Evolutionary conservation across 1,140 invertebrate genomes (phyloP).

Genomic region (Musca vetustissima): DNA sequence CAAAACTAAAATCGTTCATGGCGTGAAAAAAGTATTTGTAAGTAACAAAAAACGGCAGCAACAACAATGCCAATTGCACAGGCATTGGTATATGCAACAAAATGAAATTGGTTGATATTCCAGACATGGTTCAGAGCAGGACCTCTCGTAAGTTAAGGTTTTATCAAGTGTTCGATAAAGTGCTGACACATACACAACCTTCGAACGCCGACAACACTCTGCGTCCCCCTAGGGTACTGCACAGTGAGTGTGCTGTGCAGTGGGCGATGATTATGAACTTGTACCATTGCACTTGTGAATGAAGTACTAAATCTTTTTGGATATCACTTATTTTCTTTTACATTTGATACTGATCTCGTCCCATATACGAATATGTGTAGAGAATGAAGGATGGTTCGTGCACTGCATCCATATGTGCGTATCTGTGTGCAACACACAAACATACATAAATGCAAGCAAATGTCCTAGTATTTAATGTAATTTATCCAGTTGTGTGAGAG

Average conservation of each 20-base stretch:
- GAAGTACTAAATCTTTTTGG: conserved; percentile 16
- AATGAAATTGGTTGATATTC: neutral
- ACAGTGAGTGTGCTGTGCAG: neutral
- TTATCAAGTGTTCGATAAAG: conserved; percentile 13
- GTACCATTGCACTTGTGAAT: conserved; percentile 12
- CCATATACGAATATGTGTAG: too few species aligned
- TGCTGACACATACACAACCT: conserved; percentile 16
- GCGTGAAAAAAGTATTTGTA: neutral
- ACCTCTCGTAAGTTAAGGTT: conserved; percentile 8
- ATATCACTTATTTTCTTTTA: conserved; percentile 9
- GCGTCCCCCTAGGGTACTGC: too few species aligned
- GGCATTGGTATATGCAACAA: neutral
- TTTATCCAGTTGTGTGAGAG: neutral
- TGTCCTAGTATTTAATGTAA: neutral
- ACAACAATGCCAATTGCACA: neutral
- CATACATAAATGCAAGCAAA: neutral
- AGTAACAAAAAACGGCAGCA: too few species aligned
- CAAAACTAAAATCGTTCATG: conserved; percentile 14
- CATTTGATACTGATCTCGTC: neutral
- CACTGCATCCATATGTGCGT: neutral
- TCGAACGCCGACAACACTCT: too few species aligned
- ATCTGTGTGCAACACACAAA: neutral
- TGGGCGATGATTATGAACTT: conserved; percentile 12
- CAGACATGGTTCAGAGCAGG: conserved; percentile 16
- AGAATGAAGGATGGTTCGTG: too few species aligned